Percentiles rank a stretch among this genome's conserved stretches.
Conservation (phyloP, 2,888 invertebrate genomes). For the Labia minor region DNA sequence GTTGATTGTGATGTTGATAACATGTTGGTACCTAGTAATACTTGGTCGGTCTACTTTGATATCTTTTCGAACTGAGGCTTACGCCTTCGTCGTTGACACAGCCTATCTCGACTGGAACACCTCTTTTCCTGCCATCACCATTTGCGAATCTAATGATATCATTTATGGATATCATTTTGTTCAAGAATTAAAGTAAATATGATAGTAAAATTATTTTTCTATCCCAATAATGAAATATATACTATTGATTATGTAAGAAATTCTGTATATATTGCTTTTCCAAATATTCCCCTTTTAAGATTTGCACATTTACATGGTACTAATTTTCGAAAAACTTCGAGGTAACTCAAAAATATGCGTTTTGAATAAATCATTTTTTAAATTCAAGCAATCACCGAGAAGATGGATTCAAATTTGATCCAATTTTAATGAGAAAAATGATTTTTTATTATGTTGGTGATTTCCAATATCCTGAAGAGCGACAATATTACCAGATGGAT, state of each 20-base stretch:
- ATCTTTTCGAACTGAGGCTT: neutral
- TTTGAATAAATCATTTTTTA: no score
- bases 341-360: no score
- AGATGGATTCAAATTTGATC: neutral
- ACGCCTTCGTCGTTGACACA: neutral
- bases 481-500: neutral
- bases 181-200: neutral
- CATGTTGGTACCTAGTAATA: neutral
- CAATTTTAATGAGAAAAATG: neutral
- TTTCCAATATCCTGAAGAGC: neutral
- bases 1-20: neutral
- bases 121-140: neutral
- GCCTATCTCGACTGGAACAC: neutral
- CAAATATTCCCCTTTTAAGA: no score
- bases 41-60: neutral
- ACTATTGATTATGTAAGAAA: no score
- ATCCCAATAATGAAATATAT: no score
- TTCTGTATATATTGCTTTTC: no score
- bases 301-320: no score
- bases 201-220: no score
- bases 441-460: neutral
- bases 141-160: neutral
- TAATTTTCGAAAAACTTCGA: no score
- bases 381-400: no score
- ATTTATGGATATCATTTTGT: neutral